Evolutionary conservation across 2,888 invertebrate species (phyloP).

Genomic region (Physocephala rufipes): DNA sequence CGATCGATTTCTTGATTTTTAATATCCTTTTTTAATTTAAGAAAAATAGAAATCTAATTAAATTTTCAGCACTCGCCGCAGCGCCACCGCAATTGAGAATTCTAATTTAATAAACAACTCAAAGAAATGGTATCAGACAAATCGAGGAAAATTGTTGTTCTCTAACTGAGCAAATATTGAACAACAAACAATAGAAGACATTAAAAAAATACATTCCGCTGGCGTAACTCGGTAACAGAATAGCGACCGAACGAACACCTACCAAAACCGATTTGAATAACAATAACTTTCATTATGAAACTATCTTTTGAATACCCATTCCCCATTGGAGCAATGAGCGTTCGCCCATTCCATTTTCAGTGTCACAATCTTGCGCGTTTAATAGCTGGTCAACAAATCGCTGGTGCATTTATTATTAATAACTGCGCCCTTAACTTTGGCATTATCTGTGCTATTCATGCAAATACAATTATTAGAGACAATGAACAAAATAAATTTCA

Average conservation of each 20-base stretch:
- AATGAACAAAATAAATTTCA: too few relatives aligned
- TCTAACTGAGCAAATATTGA: constrained; percentile 22
- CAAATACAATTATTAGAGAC: too few relatives aligned
- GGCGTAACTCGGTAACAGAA: not conserved
- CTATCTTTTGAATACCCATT: not conserved
- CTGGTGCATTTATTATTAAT: too few relatives aligned
- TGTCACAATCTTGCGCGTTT: too few relatives aligned
- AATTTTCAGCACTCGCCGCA: constrained; percentile 6
- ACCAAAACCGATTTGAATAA: not conserved
- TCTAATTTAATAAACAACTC: constrained; percentile 1
- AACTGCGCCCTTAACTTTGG: too few relatives aligned
- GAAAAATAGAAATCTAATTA: constrained; percentile 22
- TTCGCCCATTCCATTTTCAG: too few relatives aligned
- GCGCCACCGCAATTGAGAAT: constrained; percentile 4
- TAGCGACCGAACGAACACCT: not conserved
- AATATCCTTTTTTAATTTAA: not conserved
- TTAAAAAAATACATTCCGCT: not conserved
- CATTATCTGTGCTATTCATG: too few relatives aligned
- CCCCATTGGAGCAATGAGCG: too few relatives aligned
- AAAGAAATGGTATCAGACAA: not conserved
- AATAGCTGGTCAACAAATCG: too few relatives aligned
- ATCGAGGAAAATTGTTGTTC: not conserved
- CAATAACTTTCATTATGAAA: not conserved
- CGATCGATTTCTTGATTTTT: not conserved
- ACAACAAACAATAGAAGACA: constrained; percentile 8